phyloP scores from a whole-genome alignment of 1,140 invertebrate species.

The Condylostylus longicornis region DNA sequence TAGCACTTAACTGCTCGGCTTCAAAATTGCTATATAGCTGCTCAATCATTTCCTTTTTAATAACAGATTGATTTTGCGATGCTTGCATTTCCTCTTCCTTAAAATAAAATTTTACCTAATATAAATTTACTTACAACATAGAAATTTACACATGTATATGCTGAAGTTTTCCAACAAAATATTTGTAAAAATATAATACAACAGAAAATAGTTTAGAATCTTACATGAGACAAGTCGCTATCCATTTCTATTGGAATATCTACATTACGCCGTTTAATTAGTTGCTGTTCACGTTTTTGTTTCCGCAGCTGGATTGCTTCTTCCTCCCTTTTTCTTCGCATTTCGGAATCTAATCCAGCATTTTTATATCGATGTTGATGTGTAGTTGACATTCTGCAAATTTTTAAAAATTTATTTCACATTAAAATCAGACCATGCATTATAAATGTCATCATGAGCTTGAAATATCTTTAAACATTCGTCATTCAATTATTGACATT shows the following conservation, averaged over 20 bases:
- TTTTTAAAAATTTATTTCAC: slow-evolving; percentile 1
- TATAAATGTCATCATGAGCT: neutral
- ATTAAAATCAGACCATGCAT: neutral
- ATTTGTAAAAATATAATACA: neutral
- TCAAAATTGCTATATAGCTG: slow-evolving; percentile 68
- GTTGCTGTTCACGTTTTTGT: slow-evolving; percentile 84
- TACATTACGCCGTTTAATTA: slow-evolving; percentile 86
- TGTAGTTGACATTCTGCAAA: slow-evolving; percentile 56
- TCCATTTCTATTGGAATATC: slow-evolving; percentile 33
- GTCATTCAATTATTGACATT: too few relatives aligned
- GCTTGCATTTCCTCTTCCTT: slow-evolving; percentile 28
- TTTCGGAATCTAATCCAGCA: slow-evolving; percentile 76
- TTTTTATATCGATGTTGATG: slow-evolving; percentile 96
- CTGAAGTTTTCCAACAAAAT: neutral
- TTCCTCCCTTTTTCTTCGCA: slow-evolving; percentile 78
- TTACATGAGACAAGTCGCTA: slow-evolving; percentile 14
- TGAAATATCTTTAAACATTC: neutral
- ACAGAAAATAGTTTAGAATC: neutral
- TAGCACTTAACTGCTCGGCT: slow-evolving; percentile 72
- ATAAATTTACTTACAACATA: neutral
- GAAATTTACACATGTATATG: neutral
- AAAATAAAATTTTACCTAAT: slow-evolving; percentile 1
- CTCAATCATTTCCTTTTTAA: slow-evolving; percentile 67
- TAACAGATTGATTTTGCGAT: slow-evolving; percentile 32
- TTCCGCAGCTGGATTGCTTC: slow-evolving; percentile 91